Base-by-base conservation (phyloP, 2,797 vertebrate genomes). In the Cossypha caffra region DNA sequence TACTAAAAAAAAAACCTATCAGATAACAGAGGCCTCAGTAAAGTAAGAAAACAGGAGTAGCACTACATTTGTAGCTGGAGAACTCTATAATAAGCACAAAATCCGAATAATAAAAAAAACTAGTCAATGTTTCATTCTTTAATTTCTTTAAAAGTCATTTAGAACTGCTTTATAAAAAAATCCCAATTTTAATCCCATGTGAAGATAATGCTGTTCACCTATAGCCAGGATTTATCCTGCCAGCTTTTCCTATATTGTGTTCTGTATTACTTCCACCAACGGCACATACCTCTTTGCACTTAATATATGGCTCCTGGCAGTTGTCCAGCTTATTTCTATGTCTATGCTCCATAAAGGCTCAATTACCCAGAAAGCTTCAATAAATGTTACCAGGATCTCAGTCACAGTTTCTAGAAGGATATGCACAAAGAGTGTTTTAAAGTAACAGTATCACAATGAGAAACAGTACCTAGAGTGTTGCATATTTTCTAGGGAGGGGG, bases 301-400 rank as follows among this genome's bases (percentile, higher is more conserved):
- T 93, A 91, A 93, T 91, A 88, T 93, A 88, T 43, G 21, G 45
- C 79, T 88, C 20, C 57, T 96, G 87, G 87, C 75, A 95, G 25
- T 29, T 54, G 69, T 61, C 95, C 90, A 91, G 83, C 90, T 96
- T 80, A 75, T 96, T 98, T 90, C 88, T 55, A 43, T 68, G 40
- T 91, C 72, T 94, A 21, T 83, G 80, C 57, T 95, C 88, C 42
- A 93, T 94, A 95, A 97, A 96, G 75, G 59, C 67, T 87, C 77
- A 96, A 95, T 86, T 93, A 89, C 69, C 80, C 81, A 82, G 73
- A 97, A 81, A 80, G 47, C 55, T 90, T 80, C 87, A 69, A 95
- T 81, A 94, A 92, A 88, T 68, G 76, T 84, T 90, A 96, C 71
- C 81, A 42, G 35, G 72, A 95, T 94, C 79, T 59, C 85, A 92